A percentile compares a stretch with the other conserved stretches of the same genome.
These are phyloP conservation scores for Eciton burchellii DNA, from an alignment of 1,140 invertebrate genomes.

Conservation along the genomic window DNA sequence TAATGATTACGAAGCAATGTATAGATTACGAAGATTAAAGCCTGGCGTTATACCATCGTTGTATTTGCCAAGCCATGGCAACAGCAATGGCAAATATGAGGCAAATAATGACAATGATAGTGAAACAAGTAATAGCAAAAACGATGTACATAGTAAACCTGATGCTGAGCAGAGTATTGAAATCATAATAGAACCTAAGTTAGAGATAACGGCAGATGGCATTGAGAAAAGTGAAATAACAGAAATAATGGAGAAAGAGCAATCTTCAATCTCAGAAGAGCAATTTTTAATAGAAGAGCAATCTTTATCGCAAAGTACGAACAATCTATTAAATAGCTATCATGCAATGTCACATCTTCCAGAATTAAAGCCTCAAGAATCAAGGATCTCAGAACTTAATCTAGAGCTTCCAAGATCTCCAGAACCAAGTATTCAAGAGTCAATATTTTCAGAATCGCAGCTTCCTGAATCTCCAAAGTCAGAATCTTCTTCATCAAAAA, in stretches of 20 bases:
- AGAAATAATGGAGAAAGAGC: constrained; percentile 5
- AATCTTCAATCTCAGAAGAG: too few relatives aligned
- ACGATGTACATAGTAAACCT: not conserved
- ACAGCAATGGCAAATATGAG: not conserved
- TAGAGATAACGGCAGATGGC: not conserved
- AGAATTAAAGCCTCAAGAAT: too few relatives aligned
- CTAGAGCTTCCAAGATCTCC: too few relatives aligned
- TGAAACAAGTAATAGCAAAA: not conserved
- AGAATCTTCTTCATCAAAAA: not conserved
- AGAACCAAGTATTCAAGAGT: too few relatives aligned
- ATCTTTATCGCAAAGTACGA: not conserved
- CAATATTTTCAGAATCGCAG: too few relatives aligned
- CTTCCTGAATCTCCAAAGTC: not conserved
- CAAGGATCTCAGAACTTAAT: too few relatives aligned
- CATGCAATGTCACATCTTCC: too few relatives aligned
- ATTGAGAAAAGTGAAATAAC: constrained; percentile 26
- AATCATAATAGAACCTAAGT: not conserved
- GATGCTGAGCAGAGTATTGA: not conserved
- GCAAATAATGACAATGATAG: not conserved
- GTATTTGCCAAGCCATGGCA: constrained; percentile 6
- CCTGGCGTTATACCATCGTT: constrained; percentile 46
- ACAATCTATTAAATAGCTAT: not conserved
- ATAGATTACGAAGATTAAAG: constrained; percentile 52
- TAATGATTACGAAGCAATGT: constrained; percentile 34
- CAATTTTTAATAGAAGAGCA: not conserved